Evolutionary conservation across 2,113 vertebrate genomes (phyloP).

Genomic region (Psilopsiagon aurifrons): DNA sequence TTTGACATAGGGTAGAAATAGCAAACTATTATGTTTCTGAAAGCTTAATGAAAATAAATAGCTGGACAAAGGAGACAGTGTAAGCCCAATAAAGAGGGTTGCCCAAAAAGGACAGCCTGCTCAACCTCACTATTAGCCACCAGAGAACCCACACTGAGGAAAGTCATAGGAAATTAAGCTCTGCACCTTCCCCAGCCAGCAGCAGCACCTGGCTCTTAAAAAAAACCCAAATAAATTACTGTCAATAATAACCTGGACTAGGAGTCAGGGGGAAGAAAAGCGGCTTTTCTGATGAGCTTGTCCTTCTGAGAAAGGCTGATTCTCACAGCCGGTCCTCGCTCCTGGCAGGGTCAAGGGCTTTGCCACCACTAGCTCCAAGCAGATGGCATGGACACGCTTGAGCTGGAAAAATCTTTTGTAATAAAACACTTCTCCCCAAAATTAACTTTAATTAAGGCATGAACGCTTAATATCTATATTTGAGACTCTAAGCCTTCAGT

Average conservation of each 20-base stretch:
- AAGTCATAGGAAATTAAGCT: neutral
- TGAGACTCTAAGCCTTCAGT: neutral
- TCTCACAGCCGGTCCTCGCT: accelerated
- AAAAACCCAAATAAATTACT: neutral
- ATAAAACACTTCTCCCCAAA: conserved; percentile 48
- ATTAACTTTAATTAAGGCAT: conserved; percentile 57
- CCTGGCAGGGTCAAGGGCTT: neutral
- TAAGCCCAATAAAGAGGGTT: neutral
- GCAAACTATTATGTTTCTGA: accelerated
- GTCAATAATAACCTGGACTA: neutral
- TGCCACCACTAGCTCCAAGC: neutral
- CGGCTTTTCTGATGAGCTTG: neutral
- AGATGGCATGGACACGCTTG: conserved; percentile 37
- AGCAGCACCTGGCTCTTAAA: neutral
- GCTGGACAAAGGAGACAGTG: neutral
- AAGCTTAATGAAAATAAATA: neutral
- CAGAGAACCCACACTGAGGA: neutral
- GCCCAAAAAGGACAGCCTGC: neutral
- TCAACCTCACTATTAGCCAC: neutral
- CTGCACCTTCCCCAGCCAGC: neutral
- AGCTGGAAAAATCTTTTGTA: conserved; percentile 22
- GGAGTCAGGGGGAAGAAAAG: neutral
- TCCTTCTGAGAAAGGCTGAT: neutral
- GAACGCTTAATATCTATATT: neutral
- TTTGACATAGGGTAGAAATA: neutral